phyloP scores from a whole-genome alignment of 2,797 vertebrate genomes.

The Myotis findleyi region DNA sequence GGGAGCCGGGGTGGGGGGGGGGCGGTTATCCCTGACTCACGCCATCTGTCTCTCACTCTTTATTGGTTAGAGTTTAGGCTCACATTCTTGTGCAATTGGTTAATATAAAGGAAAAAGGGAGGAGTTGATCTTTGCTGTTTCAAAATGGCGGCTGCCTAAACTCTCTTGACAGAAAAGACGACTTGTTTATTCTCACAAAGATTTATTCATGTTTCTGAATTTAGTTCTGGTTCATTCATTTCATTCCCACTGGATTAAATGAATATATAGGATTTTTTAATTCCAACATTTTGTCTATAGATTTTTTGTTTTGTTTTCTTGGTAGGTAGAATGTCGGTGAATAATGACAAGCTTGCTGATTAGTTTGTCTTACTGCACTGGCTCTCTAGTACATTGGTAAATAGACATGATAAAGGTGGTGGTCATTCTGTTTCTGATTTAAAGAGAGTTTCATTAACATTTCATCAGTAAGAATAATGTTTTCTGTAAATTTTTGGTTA shows the following conservation, averaged over 20 bases:
- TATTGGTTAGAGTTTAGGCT: too few species aligned
- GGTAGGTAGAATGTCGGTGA: neutral
- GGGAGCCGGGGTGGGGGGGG: too few species aligned
- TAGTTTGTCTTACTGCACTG: neutral
- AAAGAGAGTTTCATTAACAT: neutral
- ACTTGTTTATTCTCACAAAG: too few species aligned
- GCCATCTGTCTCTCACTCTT: too few species aligned
- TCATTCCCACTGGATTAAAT: neutral
- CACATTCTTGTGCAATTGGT: too few species aligned
- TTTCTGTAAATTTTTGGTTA: neutral
- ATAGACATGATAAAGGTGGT: neutral
- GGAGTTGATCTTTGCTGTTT: neutral
- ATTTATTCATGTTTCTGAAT: neutral
- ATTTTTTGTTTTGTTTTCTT: conserved; percentile 7
- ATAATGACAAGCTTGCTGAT: neutral
- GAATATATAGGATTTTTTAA: neutral
- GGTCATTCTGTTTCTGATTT: neutral
- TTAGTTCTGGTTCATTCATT: conserved; percentile 11
- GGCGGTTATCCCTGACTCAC: too few species aligned
- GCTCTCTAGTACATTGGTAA: neutral
- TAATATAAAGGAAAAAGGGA: too few species aligned
- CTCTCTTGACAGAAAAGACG: too few species aligned
- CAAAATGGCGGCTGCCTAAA: too few species aligned
- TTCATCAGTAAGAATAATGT: conserved; percentile 25
- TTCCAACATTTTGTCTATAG: neutral